Conservation (phyloP, 2,113 vertebrate genomes). For the Tragelaphus strepsiceros region DNA sequence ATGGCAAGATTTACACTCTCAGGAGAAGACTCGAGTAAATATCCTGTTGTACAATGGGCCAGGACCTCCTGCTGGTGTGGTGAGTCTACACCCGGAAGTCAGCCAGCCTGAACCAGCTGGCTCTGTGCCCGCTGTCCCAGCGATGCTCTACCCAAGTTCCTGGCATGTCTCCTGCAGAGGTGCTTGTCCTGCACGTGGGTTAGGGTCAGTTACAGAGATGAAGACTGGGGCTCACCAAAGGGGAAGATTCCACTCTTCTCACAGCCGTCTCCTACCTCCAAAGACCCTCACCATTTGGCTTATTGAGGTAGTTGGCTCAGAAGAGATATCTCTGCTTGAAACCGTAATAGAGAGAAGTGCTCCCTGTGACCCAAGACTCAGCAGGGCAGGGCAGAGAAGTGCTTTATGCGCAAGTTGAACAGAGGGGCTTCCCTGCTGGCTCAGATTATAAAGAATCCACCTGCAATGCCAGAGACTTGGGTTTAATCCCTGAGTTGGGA, state of each 20-base stretch:
- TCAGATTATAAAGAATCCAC: neutral
- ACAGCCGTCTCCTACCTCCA: neutral
- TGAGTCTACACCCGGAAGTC: neutral
- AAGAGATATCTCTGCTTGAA: neutral
- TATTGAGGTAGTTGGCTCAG: neutral
- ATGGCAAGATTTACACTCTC: neutral
- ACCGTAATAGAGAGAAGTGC: neutral
- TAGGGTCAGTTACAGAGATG: neutral
- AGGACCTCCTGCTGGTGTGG: neutral
- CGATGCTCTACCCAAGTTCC: neutral
- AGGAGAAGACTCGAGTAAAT: neutral
- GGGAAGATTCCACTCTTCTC: neutral
- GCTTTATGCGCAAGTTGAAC: neutral
- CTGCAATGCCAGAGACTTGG: neutral
- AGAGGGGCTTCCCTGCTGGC: neutral
- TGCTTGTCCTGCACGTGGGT: neutral
- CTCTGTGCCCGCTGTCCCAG: neutral
- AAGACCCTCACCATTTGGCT: neutral
- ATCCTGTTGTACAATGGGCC: fast-evolving
- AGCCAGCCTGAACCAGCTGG: neutral
- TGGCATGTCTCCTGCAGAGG: fast-evolving
- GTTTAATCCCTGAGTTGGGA: neutral
- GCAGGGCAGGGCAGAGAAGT: neutral
- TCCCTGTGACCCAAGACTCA: neutral
- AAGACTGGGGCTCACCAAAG: neutral